Conservation (phyloP, 2,888 invertebrate genomes). For the Ditula angustiorana region DNA sequence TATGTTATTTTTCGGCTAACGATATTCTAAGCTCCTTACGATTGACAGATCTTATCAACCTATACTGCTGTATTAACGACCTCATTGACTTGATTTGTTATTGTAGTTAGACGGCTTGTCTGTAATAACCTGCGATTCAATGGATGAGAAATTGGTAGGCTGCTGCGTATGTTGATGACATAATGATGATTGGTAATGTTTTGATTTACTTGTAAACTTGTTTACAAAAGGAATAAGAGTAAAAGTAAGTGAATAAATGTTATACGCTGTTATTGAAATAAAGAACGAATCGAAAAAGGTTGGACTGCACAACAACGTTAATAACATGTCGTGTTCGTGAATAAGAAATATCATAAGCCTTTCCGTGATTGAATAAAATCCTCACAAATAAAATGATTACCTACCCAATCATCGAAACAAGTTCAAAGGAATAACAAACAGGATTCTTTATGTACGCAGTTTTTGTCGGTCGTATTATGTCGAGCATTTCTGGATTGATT, state of each 20-base stretch:
- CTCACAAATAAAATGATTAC: slow-evolving; percentile 34
- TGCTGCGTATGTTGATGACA: neutral
- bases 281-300: neutral
- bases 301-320: neutral
- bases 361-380: slow-evolving; percentile 28
- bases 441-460: slow-evolving; percentile 28
- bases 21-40: slow-evolving; percentile 37
- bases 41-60: slow-evolving; percentile 26
- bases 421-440: slow-evolving; percentile 41
- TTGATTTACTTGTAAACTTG: neutral
- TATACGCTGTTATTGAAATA: neutral
- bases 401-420: slow-evolving; percentile 34
- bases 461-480: slow-evolving; percentile 52
- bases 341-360: slow-evolving; percentile 24
- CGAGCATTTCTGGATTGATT: slow-evolving; percentile 71
- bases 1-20: slow-evolving; percentile 38
- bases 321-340: neutral
- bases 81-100: slow-evolving; percentile 13
- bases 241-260: neutral
- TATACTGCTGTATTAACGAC: slow-evolving; percentile 6
- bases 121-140: neutral
- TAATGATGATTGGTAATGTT: slow-evolving; percentile 1
- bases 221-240: neutral
- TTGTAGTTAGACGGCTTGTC: neutral
- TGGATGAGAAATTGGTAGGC: neutral